Conservation (phyloP, 2,113 vertebrate genomes). For the Nannospalax galili region DNA sequence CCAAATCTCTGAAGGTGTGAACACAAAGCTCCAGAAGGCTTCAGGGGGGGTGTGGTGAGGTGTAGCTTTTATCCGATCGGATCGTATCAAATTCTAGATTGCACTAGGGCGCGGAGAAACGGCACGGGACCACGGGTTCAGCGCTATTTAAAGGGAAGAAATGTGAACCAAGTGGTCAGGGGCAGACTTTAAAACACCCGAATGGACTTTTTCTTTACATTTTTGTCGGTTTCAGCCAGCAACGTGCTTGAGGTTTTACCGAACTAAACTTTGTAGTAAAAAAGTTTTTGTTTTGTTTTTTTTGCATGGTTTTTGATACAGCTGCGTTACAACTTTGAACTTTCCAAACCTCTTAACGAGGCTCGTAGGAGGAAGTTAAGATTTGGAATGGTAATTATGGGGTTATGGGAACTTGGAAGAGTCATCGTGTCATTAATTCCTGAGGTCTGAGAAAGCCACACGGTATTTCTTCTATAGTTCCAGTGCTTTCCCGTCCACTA, state of each 20-base stretch:
- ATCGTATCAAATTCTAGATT: background rate
- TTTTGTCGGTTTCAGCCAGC: conserved; percentile 7
- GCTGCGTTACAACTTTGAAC: background rate
- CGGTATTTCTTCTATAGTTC: background rate
- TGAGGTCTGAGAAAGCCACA: background rate
- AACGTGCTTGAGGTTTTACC: conserved; percentile 36
- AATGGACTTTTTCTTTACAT: background rate
- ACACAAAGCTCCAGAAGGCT: conserved; percentile 43
- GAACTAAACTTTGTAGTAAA: conserved; percentile 19
- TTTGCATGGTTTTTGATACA: background rate
- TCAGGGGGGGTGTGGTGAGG: background rate
- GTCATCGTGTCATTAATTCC: background rate
- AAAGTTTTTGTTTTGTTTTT: background rate
- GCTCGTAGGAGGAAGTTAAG: background rate
- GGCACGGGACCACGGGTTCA: conserved; percentile 48
- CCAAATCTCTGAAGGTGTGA: conserved; percentile 38
- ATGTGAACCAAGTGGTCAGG: background rate
- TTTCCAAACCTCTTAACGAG: conserved; percentile 28
- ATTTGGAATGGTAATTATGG: background rate
- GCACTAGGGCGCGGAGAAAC: conserved; percentile 16
- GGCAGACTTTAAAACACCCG: background rate
- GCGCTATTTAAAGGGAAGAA: conserved; percentile 32
- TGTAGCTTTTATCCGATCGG: conserved; percentile 3
- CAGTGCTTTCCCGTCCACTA: background rate
- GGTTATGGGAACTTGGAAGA: conserved; percentile 26